A percentile compares a stretch with the other conserved stretches of the same genome.
These are phyloP conservation scores for Nyctereutes procyonoides DNA, from an alignment of 2,113 vertebrate species.

Conservation along the genomic window DNA sequence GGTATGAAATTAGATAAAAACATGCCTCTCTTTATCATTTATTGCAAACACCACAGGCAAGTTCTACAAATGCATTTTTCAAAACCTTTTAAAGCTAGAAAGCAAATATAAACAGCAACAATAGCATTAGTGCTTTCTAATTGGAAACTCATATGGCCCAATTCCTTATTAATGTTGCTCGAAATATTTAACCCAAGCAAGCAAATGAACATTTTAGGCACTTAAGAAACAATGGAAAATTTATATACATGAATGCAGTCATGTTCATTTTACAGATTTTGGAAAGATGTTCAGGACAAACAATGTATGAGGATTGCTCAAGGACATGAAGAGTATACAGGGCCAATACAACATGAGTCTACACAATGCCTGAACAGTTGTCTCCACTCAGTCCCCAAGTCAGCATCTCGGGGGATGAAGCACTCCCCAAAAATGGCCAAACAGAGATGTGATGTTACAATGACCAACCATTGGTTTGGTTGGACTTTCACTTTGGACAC, in stretches of 20 bases:
- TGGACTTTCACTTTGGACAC: slow-evolving; percentile 49
- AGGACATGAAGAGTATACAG: not conserved
- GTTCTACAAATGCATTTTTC: slow-evolving; percentile 46
- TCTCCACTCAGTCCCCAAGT: not conserved
- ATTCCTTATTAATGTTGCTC: slow-evolving; percentile 47
- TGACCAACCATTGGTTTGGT: slow-evolving; percentile 6
- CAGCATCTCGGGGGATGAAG: not conserved
- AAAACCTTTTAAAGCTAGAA: slow-evolving; percentile 55
- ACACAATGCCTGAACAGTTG: not conserved
- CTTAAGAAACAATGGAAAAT: slow-evolving; percentile 56
- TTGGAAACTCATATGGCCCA: not conserved
- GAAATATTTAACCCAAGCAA: slow-evolving; percentile 26
- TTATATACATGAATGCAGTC: not conserved
- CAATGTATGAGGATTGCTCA: not conserved
- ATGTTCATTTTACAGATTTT: slow-evolving; percentile 40
- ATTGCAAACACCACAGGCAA: slow-evolving; percentile 24
- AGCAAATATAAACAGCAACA: slow-evolving; percentile 55
- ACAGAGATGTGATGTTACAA: slow-evolving; percentile 1
- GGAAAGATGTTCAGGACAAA: not conserved
- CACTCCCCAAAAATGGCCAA: not conserved
- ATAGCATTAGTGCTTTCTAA: slow-evolving; percentile 52
- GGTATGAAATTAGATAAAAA: slow-evolving; percentile 40
- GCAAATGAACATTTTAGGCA: slow-evolving; percentile 50
- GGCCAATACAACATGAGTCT: not conserved
- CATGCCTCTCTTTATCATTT: slow-evolving; percentile 37